Conservation (phyloP, 2,888 invertebrate genomes). For the Cataglyphis livida region DNA sequence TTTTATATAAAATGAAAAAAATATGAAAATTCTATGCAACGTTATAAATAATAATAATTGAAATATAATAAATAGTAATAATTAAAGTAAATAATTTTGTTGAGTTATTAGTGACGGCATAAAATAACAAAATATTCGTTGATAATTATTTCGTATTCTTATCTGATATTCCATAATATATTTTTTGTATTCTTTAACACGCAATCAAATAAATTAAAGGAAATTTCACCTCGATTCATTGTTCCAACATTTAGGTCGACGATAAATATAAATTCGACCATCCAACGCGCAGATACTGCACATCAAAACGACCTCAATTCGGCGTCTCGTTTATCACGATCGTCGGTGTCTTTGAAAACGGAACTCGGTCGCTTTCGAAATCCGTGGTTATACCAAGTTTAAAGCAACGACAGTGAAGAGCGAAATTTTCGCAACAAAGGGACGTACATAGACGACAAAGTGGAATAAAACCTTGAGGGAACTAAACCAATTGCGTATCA, state of each 20-base stretch:
- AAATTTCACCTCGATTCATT: conserved; percentile 17
- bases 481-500: conserved; percentile 41
- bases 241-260: conserved; percentile 21
- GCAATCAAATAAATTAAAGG: conserved; percentile 15
- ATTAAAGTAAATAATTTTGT: background rate
- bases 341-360: conserved; percentile 44
- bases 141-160: background rate
- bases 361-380: conserved; percentile 34
- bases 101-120: background rate
- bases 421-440: conserved; percentile 9
- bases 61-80: background rate
- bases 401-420: background rate
- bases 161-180: conserved; percentile 6
- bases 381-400: conserved; percentile 26
- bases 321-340: conserved; percentile 48
- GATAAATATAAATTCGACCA: conserved; percentile 45
- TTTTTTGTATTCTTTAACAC: background rate
- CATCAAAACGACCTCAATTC: conserved; percentile 40
- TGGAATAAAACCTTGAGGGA: conserved; percentile 40
- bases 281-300: conserved; percentile 5
- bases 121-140: background rate
- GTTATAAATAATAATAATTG: background rate
- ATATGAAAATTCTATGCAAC: background rate
- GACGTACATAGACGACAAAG: conserved; percentile 11
- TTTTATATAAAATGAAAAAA: background rate